Percentiles rank a stretch among this genome's conserved stretches.
Conservation (phyloP, 2,797 vertebrate genomes). For the Halcyon badia region DNA sequence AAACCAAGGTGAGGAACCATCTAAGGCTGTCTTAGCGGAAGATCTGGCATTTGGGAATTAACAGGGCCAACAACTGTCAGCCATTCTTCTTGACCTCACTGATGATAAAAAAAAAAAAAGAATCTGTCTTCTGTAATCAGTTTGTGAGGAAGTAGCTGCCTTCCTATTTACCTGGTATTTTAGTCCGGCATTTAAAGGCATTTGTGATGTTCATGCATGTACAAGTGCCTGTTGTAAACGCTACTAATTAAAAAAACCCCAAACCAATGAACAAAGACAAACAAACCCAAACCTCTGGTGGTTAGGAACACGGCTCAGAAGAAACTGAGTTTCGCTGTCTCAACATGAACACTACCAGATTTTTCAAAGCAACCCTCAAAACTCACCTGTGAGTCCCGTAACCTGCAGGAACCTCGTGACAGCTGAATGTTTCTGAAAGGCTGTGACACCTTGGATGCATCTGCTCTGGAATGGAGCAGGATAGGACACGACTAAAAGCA, state of each 20-base stretch:
- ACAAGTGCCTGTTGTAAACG: not conserved
- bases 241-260: not conserved
- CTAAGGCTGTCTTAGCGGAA: not conserved
- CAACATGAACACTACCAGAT: accelerated
- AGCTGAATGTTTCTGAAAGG: not conserved
- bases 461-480: not conserved
- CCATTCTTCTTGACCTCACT: not conserved
- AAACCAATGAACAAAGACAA: not conserved
- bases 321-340: accelerated
- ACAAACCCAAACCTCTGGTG: not conserved
- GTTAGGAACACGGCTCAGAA: not conserved
- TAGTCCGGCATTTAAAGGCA: not conserved
- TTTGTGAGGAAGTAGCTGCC: not conserved
- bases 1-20: not conserved
- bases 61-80: not conserved
- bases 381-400: not conserved
- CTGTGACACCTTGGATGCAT: accelerated
- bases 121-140: not conserved
- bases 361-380: not conserved
- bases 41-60: not conserved
- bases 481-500: not conserved
- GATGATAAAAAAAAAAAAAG: not conserved
- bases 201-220: not conserved
- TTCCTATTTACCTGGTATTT: not conserved
- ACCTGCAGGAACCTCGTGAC: not conserved